These are phyloP conservation scores for Nomada flava DNA, from an alignment of 2,888 invertebrate genomes.

Conservation along the genomic window DNA sequence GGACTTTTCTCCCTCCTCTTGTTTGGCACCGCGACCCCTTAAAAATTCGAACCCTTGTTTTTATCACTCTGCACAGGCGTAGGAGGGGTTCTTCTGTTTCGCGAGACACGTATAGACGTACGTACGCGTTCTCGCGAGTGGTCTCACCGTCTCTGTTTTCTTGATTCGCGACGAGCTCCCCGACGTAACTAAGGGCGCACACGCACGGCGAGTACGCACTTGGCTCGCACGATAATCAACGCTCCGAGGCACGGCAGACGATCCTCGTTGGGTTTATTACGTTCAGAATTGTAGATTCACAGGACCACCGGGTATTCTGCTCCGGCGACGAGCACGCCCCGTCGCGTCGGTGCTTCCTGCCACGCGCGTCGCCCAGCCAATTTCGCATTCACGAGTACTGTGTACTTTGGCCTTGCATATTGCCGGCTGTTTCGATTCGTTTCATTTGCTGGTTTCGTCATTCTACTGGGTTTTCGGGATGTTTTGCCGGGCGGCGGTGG, in stretches of 20 bases:
- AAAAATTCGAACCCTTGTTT: too few species aligned
- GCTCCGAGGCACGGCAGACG: conserved; percentile 48
- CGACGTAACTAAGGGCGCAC: conserved; percentile 25
- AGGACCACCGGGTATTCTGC: conserved; percentile 21
- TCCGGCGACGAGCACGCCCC: not conserved
- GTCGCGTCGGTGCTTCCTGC: not conserved
- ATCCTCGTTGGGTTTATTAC: conserved; percentile 58
- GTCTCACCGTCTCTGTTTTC: not conserved
- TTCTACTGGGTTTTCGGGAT: too few species aligned
- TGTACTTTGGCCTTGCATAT: conserved; percentile 3
- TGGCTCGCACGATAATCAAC: conserved; percentile 69
- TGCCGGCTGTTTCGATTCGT: not conserved
- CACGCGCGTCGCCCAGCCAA: conserved; percentile 3
- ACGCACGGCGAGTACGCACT: conserved; percentile 32
- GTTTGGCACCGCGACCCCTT: too few species aligned
- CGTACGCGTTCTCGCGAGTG: not conserved
- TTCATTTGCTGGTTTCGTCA: too few species aligned
- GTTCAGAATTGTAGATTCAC: conserved; percentile 63
- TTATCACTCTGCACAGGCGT: too few species aligned
- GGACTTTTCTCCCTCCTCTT: too few species aligned
- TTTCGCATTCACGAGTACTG: conserved; percentile 27
- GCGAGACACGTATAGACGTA: not conserved
- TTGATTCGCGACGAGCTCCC: conserved; percentile 11
- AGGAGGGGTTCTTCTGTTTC: not conserved
- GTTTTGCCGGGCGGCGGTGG: too few species aligned